Conservation (phyloP, 2,888 invertebrate genomes). For the Diabrotica balteata region DNA sequence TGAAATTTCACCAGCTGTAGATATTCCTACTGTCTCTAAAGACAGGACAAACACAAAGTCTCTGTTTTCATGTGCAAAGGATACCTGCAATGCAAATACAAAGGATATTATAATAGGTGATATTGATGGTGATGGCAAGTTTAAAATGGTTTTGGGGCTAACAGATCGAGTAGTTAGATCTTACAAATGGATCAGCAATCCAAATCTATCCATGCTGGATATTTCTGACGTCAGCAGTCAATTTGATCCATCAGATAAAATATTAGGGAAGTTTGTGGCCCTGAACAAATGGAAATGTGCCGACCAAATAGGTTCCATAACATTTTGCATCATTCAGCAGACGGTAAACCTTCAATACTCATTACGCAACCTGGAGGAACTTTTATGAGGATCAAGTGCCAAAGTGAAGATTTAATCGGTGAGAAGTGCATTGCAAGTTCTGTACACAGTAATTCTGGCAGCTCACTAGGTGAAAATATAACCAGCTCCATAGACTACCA, state of each 20-base stretch:
- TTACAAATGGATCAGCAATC: conserved; percentile 66
- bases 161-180: conserved; percentile 76
- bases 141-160: conserved; percentile 73
- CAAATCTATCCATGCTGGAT: conserved; percentile 49
- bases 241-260: conserved; percentile 39
- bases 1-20: conserved; percentile 38
- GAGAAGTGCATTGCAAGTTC: conserved; percentile 39
- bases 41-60: conserved; percentile 28
- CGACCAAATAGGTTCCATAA: conserved; percentile 69
- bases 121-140: conserved; percentile 70
- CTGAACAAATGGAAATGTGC: conserved; percentile 79
- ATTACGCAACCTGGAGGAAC: conserved; percentile 79
- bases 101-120: conserved; percentile 67
- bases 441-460: conserved; percentile 44
- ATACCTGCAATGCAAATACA: conserved; percentile 75
- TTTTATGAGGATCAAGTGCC: conserved; percentile 69
- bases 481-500: conserved; percentile 69
- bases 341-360: conserved; percentile 67
- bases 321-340: conserved; percentile 64
- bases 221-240: conserved; percentile 37
- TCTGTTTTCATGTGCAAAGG: conserved; percentile 70
- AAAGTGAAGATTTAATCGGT: conserved; percentile 45
- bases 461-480: conserved; percentile 56
- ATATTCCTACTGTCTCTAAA: conserved; percentile 15
- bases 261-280: conserved; percentile 66